These are phyloP conservation scores for Drepanosiphum platanoidis DNA, from an alignment of 2,888 invertebrate genomes.

Conservation along the genomic window DNA sequence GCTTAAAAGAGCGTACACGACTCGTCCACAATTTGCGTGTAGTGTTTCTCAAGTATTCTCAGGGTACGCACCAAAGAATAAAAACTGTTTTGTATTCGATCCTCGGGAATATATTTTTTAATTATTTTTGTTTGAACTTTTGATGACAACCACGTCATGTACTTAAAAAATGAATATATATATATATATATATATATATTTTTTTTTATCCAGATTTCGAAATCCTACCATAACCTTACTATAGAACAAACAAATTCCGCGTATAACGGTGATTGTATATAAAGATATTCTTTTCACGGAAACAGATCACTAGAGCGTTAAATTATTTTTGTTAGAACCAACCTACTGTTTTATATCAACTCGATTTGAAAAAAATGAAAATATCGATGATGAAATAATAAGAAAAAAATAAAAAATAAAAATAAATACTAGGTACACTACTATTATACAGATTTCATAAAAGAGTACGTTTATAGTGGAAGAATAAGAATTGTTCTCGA, in stretches of 20 bases:
- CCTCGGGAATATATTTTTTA: not conserved
- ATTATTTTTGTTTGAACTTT: conserved; percentile 43
- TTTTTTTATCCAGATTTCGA: not conserved
- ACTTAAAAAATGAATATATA: not conserved
- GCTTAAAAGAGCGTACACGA: not conserved
- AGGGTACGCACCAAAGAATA: not conserved
- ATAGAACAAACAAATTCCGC: conserved; percentile 13
- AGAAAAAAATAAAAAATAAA: not conserved
- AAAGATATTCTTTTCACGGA: not conserved
- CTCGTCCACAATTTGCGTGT: not conserved
- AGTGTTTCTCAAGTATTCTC: not conserved
- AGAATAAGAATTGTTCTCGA: not conserved
- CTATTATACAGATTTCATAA: not conserved
- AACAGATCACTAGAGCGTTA: conserved; percentile 21
- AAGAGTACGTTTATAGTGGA: not conserved
- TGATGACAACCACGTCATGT: not conserved
- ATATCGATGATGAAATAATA: not conserved
- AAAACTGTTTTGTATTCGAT: conserved; percentile 23
- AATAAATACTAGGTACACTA: not conserved
- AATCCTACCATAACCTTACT: not conserved
- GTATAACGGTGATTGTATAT: conserved; percentile 15
- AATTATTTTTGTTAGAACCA: conserved; percentile 41
- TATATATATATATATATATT: too few species aligned
- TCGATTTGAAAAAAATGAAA: conserved; percentile 12
- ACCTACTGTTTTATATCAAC: conserved; percentile 35